These are phyloP conservation scores for Epirrhoe tristata DNA, from an alignment of 2,888 invertebrate genomes.

Conservation along the genomic window DNA sequence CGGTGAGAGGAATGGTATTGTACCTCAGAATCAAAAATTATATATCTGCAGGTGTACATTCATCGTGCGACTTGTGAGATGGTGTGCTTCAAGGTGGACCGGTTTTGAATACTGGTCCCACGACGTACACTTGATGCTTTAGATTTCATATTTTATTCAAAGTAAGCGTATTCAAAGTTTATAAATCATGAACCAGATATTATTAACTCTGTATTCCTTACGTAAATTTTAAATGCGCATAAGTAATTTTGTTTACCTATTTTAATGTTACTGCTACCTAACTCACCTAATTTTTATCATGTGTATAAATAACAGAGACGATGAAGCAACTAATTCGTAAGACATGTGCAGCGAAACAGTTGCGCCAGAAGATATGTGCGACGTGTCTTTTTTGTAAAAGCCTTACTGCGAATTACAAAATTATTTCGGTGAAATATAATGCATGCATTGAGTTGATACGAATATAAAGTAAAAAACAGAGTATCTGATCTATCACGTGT, in stretches of 20 bases:
- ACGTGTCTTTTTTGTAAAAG: constrained; percentile 53
- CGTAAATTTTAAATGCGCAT: constrained; percentile 9
- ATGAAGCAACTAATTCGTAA: constrained; percentile 47
- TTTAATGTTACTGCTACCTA: neutral
- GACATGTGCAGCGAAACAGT: constrained; percentile 46
- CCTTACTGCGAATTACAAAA: constrained; percentile 47
- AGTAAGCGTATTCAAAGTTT: constrained; percentile 40
- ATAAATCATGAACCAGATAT: constrained; percentile 24
- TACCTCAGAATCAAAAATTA: constrained; percentile 64
- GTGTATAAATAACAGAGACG: constrained; percentile 14
- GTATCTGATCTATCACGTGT: constrained; percentile 32
- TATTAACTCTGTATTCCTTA: constrained; percentile 7
- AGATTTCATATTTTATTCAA: constrained; percentile 47
- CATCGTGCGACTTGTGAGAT: constrained; percentile 59
- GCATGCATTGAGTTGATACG: constrained; percentile 26
- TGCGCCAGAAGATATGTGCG: constrained; percentile 53
- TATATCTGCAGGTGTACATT: constrained; percentile 64
- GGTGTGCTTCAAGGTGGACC: constrained; percentile 73
- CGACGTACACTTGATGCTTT: constrained; percentile 58
- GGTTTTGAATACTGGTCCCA: constrained; percentile 62
- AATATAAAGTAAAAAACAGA: constrained; percentile 17
- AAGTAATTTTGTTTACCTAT: neutral
- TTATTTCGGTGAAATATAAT: constrained; percentile 43
- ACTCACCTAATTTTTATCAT: neutral
- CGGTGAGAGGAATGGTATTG: constrained; percentile 46